Evolutionary conservation across 2,113 vertebrate genomes (phyloP), one percentile per base, ranked within the genome.

Genomic region (Castor canadensis): DNA sequence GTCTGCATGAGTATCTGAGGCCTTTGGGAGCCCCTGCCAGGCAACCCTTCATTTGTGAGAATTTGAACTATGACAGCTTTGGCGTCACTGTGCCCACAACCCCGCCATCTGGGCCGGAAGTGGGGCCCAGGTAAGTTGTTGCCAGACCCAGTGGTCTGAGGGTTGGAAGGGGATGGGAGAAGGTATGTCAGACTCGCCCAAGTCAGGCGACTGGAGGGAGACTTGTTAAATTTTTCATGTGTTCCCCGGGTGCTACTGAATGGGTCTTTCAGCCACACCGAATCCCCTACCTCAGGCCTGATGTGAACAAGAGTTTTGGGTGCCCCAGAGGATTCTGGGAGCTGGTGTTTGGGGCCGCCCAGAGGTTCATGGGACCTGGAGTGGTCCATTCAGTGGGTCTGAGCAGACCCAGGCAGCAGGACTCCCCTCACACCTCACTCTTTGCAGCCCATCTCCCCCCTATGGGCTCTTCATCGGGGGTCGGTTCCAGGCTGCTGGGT

Each of bases 1-100:
- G 99, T 56, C 97, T 99, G 30, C 99, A 98, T 96, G 99, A 99
- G 96, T 99, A 98, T 28, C 98, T 99, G 24, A 96, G 87, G 2
- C 98, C 98, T 0, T 96, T 91, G 2, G 90, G 84, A 32, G 96
- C 94, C 87, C 91, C 97, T 8, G 67, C 86, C 75, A 88, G 89
- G 9, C 85, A 95, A 62, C 97, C 79, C n/a, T 97, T 92, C 49
- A 81, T 93, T 0, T 96, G 97, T 0, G 49, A 96, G 43, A 86
- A 94, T 6, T 43, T 99, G 58, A 98, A 98, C 96, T 99, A 98
- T 84, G 91, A 97, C 19, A 97, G 84, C 13, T 99, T 99, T 89
- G 97, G 97, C 43, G 94, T 97, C 40, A 97, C 98, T n/a, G 96
- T 97, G 1, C 92, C 98, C 32, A 30, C 94, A 1, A 0, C 58